phyloP scores from a whole-genome alignment of 2,113 vertebrate genomes.

The Malurus cyaneus region DNA sequence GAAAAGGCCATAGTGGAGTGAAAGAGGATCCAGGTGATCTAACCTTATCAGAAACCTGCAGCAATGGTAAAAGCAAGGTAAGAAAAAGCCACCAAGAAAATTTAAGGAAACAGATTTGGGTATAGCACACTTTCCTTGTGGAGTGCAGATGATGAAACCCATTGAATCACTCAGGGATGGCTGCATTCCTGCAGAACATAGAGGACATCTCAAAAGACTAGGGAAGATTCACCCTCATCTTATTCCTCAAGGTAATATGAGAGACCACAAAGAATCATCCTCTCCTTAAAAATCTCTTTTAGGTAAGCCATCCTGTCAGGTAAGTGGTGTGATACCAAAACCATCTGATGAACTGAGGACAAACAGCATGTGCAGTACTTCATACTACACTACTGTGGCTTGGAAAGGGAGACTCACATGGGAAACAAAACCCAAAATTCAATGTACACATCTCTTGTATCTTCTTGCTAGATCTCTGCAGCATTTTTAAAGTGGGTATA shows the following conservation, averaged over 20 bases:
- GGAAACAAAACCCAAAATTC: neutral
- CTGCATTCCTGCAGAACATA: neutral
- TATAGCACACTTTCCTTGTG: neutral
- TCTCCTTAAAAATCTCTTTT: neutral
- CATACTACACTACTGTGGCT: neutral
- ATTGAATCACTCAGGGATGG: rapidly evolving
- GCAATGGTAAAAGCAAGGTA: neutral
- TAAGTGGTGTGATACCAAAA: neutral
- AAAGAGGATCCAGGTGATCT: neutral
- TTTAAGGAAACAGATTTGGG: neutral
- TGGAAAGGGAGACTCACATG: neutral
- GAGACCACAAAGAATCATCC: neutral
- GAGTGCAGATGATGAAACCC: neutral
- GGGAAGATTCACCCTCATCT: neutral
- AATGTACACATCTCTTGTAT: neutral
- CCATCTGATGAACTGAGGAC: neutral
- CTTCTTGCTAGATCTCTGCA: neutral
- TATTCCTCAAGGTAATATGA: neutral
- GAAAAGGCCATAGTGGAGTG: neutral
- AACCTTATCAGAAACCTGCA: neutral
- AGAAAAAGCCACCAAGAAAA: neutral
- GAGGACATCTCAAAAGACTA: neutral
- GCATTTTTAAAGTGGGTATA: neutral
- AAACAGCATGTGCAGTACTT: neutral
- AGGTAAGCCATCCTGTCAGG: neutral